A percentile compares a stretch with the other conserved stretches of the same genome.
These are phyloP conservation scores for Cephus rjabovi DNA, from an alignment of 2,888 invertebrate species.

Conservation along the genomic window DNA sequence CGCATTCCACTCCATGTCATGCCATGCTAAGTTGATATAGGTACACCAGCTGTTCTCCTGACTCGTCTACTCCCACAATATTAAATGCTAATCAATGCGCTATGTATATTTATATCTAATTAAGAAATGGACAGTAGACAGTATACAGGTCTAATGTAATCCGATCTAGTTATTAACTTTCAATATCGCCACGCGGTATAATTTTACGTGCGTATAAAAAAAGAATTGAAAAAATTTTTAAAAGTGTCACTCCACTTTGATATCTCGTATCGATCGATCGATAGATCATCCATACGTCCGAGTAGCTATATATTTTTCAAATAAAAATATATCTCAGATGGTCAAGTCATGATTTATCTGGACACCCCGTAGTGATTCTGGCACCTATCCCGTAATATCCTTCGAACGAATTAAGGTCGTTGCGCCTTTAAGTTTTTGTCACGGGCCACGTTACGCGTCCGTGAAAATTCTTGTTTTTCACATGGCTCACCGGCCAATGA, in stretches of 20 bases:
- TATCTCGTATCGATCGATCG: background rate
- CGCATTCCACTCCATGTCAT: constrained; percentile 19
- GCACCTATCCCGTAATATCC: background rate
- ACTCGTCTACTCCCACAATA: constrained; percentile 36
- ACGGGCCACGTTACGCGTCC: constrained; percentile 27
- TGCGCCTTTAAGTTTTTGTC: constrained; percentile 43
- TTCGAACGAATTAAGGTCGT: constrained; percentile 43
- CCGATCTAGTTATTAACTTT: background rate
- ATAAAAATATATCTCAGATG: background rate
- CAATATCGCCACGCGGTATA: background rate
- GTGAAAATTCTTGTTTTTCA: constrained; percentile 41
- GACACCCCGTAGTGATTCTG: background rate
- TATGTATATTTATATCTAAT: constrained; percentile 39
- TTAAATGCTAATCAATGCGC: constrained; percentile 38
- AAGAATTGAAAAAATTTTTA: background rate
- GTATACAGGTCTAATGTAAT: constrained; percentile 14
- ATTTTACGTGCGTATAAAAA: background rate
- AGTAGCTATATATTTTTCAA: background rate
- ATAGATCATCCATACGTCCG: background rate
- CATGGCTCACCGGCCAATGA: background rate
- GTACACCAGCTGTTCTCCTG: constrained; percentile 27
- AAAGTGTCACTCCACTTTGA: background rate
- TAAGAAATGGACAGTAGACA: constrained; percentile 25
- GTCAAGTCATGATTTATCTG: background rate
- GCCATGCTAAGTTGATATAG: background rate